A percentile compares a stretch with the other conserved stretches of the same genome.
Evolutionary conservation across 2,113 vertebrate species (phyloP).

Genomic region (Clupea harengus): DNA sequence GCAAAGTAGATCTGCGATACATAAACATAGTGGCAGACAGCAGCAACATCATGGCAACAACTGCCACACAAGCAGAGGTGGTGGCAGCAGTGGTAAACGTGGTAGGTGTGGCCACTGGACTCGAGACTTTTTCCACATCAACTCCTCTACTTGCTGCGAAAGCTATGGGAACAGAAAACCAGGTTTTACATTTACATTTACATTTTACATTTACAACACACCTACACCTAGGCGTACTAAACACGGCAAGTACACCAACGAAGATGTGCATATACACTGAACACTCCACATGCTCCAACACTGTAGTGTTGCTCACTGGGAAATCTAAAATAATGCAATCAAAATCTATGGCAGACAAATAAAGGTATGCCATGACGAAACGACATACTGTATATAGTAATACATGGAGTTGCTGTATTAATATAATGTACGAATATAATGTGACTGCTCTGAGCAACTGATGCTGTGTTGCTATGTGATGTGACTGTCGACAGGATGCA

Average conservation of each 20-base stretch:
- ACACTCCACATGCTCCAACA: too few species aligned
- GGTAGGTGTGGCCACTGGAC: constrained; percentile 49
- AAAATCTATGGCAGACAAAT: too few species aligned
- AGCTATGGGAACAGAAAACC: constrained; percentile 14
- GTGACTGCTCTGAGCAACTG: background rate
- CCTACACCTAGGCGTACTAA: background rate
- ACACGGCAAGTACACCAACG: too few species aligned
- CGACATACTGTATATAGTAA: too few species aligned
- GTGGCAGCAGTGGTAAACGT: constrained; percentile 54
- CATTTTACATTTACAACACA: too few species aligned
- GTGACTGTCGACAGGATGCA: background rate
- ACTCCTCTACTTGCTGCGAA: constrained; percentile 66
- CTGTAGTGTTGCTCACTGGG: too few species aligned
- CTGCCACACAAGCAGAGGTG: constrained; percentile 66
- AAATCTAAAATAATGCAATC: too few species aligned
- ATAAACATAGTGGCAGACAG: constrained; percentile 71
- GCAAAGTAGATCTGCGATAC: constrained; percentile 62
- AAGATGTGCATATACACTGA: too few species aligned
- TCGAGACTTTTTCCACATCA: constrained; percentile 55
- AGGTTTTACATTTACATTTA: background rate
- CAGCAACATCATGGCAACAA: constrained; percentile 66
- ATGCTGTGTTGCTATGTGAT: background rate
- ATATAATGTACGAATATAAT: too few species aligned
- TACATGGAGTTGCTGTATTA: too few species aligned
- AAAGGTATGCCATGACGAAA: too few species aligned